A percentile compares a stretch with the other conserved stretches of the same genome.
These are phyloP conservation scores for Malthinus seriepunctatus DNA, from an alignment of 2,888 invertebrate genomes.

Conservation along the genomic window DNA sequence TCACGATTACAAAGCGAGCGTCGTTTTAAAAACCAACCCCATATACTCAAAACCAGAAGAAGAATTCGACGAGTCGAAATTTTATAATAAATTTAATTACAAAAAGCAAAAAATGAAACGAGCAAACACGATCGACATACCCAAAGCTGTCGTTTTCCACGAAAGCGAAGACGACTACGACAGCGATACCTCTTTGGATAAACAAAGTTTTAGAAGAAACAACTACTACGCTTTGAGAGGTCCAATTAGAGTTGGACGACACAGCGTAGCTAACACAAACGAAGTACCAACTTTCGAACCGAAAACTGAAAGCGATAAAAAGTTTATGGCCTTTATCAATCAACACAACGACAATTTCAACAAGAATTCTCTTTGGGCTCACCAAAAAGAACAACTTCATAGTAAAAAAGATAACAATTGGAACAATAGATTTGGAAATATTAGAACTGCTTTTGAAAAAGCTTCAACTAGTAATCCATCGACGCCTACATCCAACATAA, in stretches of 20 bases:
- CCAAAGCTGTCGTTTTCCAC: slow-evolving; percentile 64
- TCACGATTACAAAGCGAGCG: slow-evolving; percentile 1
- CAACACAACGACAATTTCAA: slow-evolving; percentile 65
- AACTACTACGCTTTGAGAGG: slow-evolving; percentile 59
- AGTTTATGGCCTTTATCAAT: slow-evolving; percentile 81
- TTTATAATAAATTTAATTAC: slow-evolving; percentile 57
- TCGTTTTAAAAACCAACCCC: slow-evolving; percentile 46
- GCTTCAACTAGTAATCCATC: slow-evolving; percentile 52
- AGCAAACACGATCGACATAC: slow-evolving; percentile 88
- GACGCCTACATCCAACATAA: slow-evolving; percentile 51
- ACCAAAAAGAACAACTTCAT: slow-evolving; percentile 3
- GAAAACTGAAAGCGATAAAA: slow-evolving; percentile 83
- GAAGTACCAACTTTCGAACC: slow-evolving; percentile 73
- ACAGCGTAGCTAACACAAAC: slow-evolving; percentile 49
- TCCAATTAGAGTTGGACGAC: slow-evolving; percentile 61
- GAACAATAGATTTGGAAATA: slow-evolving; percentile 81
- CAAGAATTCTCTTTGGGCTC: slow-evolving; percentile 23
- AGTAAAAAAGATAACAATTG: slow-evolving; percentile 60
- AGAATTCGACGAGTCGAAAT: slow-evolving; percentile 29
- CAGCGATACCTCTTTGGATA: slow-evolving; percentile 45
- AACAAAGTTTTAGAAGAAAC: slow-evolving; percentile 45
- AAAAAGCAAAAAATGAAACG: slow-evolving; percentile 82
- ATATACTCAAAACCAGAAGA: slow-evolving; percentile 40
- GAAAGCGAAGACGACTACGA: slow-evolving; percentile 58
- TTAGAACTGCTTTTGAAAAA: slow-evolving; percentile 80